Base-by-base conservation (phyloP, 1,140 invertebrate genomes). In the Solenopsis fugax region DNA sequence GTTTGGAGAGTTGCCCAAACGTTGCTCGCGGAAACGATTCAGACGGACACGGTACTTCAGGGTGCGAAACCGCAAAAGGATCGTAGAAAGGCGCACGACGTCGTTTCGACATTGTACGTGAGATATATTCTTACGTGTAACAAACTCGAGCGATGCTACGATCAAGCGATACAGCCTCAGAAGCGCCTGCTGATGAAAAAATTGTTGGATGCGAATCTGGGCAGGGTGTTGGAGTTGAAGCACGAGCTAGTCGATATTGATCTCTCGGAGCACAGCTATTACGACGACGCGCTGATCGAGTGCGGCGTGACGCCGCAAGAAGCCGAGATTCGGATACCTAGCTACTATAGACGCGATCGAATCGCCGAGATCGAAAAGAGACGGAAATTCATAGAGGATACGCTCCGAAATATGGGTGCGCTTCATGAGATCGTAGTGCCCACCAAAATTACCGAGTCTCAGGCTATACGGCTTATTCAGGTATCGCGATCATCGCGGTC, bases 131-230 rank as follows among this genome's bases (percentile, higher is more conserved):
- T 97, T 18, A 96, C 98, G 0, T 96, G 97, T 13, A 97, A 98
- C 80, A 97, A 96, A 86, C 92, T 99, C 12, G 97, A 98, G 91
- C 95, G 96, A 86, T 98, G 98, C 81, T 98, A 99, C 91, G 98
- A 99, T 93, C 98, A 98, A 95, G 96, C 99, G 78, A 96, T 99
- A 41, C 99, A 99, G 93, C 98, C 98, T 0, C 99, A 99, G 94
- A 99, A 99, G 93, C 95, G 98, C 60, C 92, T 97, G 45, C 95
- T 99, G 4, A 96, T 99, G 0, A 96, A 97, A 65, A 97, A 97
- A 87, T 93, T 98, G 2, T 93, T 99, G 0, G 98, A 99, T 93
- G 97, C 97, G 0, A 96, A 96, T 41, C 96, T 99, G 62, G 98
- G 98, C 4, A 96, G 98, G 77, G 95, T 98, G 85, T 94, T 98